A percentile compares a stretch with the other conserved stretches of the same genome.
Conservation (phyloP, 2,797 vertebrate species). For the Pagetopsis macropterus region DNA sequence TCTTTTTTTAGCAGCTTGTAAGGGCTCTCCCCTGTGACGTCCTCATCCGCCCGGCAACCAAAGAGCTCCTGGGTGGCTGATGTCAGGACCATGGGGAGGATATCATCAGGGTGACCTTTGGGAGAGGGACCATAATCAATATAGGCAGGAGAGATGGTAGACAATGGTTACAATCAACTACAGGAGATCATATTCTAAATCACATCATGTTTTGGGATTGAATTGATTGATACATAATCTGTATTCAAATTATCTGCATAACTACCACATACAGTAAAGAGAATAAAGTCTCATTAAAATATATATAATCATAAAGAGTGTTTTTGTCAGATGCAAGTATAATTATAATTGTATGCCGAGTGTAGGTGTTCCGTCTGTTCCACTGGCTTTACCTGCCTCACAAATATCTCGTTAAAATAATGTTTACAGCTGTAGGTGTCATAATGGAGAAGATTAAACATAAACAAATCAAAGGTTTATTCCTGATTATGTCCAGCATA, state of each 20-base stretch:
- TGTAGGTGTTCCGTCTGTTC: not conserved
- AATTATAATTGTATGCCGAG: too few relatives aligned
- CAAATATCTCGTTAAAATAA: not conserved
- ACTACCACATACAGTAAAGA: not conserved
- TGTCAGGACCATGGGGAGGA: slow-evolving; percentile 91
- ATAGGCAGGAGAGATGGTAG: not conserved
- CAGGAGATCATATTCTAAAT: not conserved
- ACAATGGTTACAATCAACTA: not conserved
- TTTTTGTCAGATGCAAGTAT: not conserved
- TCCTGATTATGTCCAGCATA: not conserved
- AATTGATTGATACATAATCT: not conserved
- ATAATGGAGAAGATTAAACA: not conserved
- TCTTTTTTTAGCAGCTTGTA: slow-evolving; percentile 91
- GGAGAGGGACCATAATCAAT: slow-evolving; percentile 19
- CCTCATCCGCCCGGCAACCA: slow-evolving; percentile 84
- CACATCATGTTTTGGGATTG: not conserved
- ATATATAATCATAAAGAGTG: not conserved
- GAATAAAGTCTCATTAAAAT: not conserved
- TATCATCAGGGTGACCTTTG: slow-evolving; percentile 86
- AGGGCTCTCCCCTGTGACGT: slow-evolving; percentile 86
- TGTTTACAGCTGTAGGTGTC: not conserved
- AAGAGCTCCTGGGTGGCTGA: slow-evolving; percentile 93
- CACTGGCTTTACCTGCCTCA: slow-evolving; percentile 6
- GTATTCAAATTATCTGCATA: not conserved
- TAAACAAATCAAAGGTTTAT: not conserved